Base-by-base conservation (phyloP, 1,140 invertebrate genomes). In the Hyles vespertilio region DNA sequence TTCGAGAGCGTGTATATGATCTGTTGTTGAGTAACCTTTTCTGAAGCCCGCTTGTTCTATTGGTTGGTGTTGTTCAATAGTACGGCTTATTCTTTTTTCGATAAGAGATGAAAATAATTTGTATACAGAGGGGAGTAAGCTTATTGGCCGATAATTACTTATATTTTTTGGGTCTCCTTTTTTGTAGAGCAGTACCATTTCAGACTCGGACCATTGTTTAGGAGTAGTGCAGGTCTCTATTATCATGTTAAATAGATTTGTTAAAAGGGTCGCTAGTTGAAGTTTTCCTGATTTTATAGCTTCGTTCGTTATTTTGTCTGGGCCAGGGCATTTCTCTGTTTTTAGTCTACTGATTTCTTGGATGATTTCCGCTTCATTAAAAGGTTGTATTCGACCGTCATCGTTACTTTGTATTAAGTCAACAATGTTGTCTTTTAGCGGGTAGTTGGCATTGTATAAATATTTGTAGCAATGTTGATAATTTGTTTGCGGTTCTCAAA, bases 1-100 rank as follows among this genome's bases (percentile, higher is more conserved):
- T 43, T 66, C 64, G 48, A 66, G 32, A 3, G 59, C 44, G 53
- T 62, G 59, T 56, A 66, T 61, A n/a, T 62, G 59, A 10, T 66
- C 56, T 0, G 62, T 32, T 49, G 59, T 66, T 2, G 64, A 59
- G 36, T 53, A 66, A 7, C 56, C 49, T 49, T 50, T 22, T 33
- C 56, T 11, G 22, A 62, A 66, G 22, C 56, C 53, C 7, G 64
- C 54, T 43, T 61, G 56, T 59, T 66, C 64, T 36, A 66, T 49
- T 12, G 64, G 53, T 62, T 61, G 59, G 9, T 10, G 32, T 57
- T 56, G 48, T 56, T 57, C 58, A n/a, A 47, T n/a, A n/a, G 46
- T 47, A 7, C 3, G 3, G 1, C 46, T 53, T 11, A 58, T 34
- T 51, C 56, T 56, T 56, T 59, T 22, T 62, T n/a, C 34, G 22